Evolutionary conservation across 2,888 invertebrate species (phyloP).

Genomic region (Cataglyphis albicans): DNA sequence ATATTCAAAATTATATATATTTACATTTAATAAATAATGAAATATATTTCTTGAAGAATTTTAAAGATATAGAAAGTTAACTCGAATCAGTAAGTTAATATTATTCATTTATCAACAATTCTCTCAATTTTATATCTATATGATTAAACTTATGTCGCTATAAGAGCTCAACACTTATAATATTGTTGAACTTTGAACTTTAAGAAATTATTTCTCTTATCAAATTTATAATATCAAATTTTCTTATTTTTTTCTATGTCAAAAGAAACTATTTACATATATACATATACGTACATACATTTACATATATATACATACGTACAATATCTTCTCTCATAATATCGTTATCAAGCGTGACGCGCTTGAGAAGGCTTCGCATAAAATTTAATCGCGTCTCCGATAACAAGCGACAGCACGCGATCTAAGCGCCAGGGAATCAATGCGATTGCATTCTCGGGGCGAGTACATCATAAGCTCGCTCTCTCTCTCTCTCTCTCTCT

Average conservation of each 20-base stretch:
- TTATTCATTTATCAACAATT: neutral
- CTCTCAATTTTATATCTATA: neutral
- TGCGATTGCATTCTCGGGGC: conserved; percentile 25
- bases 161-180: neutral
- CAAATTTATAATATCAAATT: neutral
- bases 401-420: conserved; percentile 62
- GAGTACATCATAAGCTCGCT: neutral
- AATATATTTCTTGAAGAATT: neutral
- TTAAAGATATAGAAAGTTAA: neutral
- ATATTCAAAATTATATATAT: neutral
- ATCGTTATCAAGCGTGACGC: neutral
- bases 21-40: too few relatives aligned
- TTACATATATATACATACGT: neutral
- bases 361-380: conserved; percentile 41
- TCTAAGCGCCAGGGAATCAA: conserved; percentile 62
- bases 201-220: neutral
- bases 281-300: neutral
- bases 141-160: neutral
- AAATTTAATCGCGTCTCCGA: conserved; percentile 52
- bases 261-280: neutral
- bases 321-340: conserved; percentile 20
- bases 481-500: neutral
- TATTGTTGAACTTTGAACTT: neutral
- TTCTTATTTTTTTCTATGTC: neutral
- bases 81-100: neutral